These are phyloP conservation scores for Epinephelus moara DNA, from an alignment of 2,113 vertebrate genomes.

Conservation along the genomic window DNA sequence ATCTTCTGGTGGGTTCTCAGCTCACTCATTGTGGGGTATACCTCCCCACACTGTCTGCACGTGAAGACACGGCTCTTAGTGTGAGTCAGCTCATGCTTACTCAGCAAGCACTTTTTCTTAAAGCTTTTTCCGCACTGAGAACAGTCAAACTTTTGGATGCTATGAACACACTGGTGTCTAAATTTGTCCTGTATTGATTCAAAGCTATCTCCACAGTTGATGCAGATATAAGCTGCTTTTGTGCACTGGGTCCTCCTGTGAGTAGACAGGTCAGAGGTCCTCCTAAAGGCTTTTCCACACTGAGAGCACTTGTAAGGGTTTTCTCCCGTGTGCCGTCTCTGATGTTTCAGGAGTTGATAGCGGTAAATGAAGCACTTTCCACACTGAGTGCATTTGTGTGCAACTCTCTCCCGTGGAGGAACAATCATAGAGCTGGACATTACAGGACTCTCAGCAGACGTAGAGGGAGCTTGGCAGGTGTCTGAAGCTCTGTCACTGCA, in stretches of 20 bases:
- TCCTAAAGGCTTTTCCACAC: conserved; percentile 59
- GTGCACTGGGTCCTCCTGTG: no score
- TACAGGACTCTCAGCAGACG: conserved; percentile 5
- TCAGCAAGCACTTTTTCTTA: conserved; percentile 46
- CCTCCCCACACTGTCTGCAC: conserved; percentile 59
- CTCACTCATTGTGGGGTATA: conserved; percentile 47
- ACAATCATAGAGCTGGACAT: background rate
- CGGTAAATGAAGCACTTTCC: conserved; percentile 56
- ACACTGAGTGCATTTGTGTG: conserved; percentile 65
- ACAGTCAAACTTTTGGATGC: conserved; percentile 60
- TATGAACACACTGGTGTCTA: conserved; percentile 46
- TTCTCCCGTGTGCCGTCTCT: conserved; percentile 30
- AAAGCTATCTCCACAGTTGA: conserved; percentile 64
- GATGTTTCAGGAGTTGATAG: conserved; percentile 59
- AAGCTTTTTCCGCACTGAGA: conserved; percentile 67
- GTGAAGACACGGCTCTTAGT: conserved; percentile 35
- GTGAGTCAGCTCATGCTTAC: conserved; percentile 61
- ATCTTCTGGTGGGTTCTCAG: conserved; percentile 60
- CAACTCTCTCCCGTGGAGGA: conserved; percentile 42
- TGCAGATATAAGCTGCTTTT: conserved; percentile 58
- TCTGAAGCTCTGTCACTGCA: background rate
- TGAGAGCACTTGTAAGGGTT: conserved; percentile 37
- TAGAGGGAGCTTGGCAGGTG: conserved; percentile 12
- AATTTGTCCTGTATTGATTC: conserved; percentile 52
- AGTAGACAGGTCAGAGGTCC: conserved; percentile 38